phyloP scores from a whole-genome alignment of 2,797 vertebrate genomes.

The Hippopotamyrus pictus region DNA sequence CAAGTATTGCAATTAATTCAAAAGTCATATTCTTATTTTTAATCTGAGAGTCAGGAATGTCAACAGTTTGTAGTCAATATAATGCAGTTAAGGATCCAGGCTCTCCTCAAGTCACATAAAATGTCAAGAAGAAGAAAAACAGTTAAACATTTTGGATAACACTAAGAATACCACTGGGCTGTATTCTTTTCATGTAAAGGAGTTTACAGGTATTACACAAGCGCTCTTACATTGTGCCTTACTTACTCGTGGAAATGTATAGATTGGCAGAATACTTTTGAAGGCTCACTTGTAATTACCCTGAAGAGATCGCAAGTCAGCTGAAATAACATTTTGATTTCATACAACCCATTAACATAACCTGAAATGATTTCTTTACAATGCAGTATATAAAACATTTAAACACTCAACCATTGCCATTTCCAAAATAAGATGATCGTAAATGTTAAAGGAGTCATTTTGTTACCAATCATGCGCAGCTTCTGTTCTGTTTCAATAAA shows the following conservation, averaged over 20 bases:
- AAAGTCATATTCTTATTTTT: neutral
- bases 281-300: neutral
- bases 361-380: neutral
- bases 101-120: neutral
- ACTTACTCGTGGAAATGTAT: neutral
- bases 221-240: neutral
- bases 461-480: neutral
- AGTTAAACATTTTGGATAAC: neutral
- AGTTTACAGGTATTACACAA: neutral
- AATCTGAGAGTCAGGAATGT: neutral
- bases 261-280: neutral
- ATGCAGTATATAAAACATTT: neutral
- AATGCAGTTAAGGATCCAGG: neutral
- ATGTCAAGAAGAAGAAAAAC: neutral
- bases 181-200: neutral
- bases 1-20: neutral
- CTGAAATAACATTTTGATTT: neutral
- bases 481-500: neutral
- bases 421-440: neutral
- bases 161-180: neutral
- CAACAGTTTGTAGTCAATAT: neutral
- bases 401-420: neutral
- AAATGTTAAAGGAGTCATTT: neutral
- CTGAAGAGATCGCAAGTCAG: neutral
- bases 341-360: neutral